Percentiles rank a stretch among this genome's conserved stretches.
phyloP scores from a whole-genome alignment of 2,113 vertebrate genomes.

The Stigmatopora argus region DNA sequence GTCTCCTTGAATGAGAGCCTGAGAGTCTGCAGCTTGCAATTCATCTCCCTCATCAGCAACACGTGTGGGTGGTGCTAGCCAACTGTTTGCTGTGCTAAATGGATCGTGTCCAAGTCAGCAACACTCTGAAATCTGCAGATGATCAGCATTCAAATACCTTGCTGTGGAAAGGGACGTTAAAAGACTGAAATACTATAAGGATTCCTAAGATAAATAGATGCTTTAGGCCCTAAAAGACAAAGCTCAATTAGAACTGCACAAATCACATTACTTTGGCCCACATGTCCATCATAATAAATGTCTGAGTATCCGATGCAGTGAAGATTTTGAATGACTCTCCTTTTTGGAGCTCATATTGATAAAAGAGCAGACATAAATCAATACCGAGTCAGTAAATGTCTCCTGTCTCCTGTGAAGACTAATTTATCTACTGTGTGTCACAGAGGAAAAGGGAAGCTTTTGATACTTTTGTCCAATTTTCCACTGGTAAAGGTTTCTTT shows the following conservation, averaged over 20 bases:
- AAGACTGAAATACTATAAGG: slow-evolving; percentile 21
- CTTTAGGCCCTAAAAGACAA: slow-evolving; percentile 12
- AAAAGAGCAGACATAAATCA: slow-evolving; percentile 47
- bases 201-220: slow-evolving; percentile 21
- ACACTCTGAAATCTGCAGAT: slow-evolving; percentile 33
- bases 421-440: slow-evolving; percentile 46
- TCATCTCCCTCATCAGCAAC: slow-evolving; percentile 36
- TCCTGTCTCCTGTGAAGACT: slow-evolving; percentile 32
- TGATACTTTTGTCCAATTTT: background rate
- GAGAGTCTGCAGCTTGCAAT: slow-evolving; percentile 23
- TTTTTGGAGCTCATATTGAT: slow-evolving; percentile 26
- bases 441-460: slow-evolving; percentile 6
- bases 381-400: slow-evolving; percentile 33
- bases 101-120: slow-evolving; percentile 35
- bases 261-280: slow-evolving; percentile 36
- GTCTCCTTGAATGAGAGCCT: slow-evolving; percentile 13
- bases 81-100: slow-evolving; percentile 27
- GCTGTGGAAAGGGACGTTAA: slow-evolving; percentile 13
- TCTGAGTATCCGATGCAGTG: slow-evolving; percentile 2
- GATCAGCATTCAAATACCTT: slow-evolving; percentile 17
- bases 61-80: slow-evolving; percentile 26
- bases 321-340: slow-evolving; percentile 11
- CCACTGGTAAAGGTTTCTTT: background rate
- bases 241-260: slow-evolving; percentile 47
- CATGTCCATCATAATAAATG: slow-evolving; percentile 38